A percentile compares a stretch with the other conserved stretches of the same genome.
Conservation (phyloP, 2,113 vertebrate species). For the Phalacrocorax brasilianus region DNA sequence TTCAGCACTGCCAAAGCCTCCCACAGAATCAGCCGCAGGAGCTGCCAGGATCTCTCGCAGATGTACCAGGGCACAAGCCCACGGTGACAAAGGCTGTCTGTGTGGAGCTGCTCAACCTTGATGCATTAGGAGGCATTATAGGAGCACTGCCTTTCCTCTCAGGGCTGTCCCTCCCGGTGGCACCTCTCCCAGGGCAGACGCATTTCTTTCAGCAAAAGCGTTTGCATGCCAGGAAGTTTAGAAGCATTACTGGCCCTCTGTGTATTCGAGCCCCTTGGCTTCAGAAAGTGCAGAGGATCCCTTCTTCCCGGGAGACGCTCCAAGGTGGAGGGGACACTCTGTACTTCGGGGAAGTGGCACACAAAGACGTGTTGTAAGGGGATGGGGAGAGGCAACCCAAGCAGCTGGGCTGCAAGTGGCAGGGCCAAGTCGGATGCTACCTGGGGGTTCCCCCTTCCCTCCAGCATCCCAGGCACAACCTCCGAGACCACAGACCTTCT, state of each 20-base stretch:
- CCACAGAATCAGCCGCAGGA: neutral
- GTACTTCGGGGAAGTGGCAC: neutral
- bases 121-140: slow-evolving; percentile 23
- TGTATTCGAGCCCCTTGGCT: slow-evolving; percentile 10
- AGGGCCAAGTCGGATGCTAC: neutral
- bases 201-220: neutral
- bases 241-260: neutral
- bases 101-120: neutral
- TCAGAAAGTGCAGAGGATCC: neutral
- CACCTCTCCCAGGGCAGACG: slow-evolving; percentile 26
- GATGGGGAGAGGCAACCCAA: neutral
- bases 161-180: neutral
- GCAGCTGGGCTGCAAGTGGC: neutral
- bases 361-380: slow-evolving; percentile 23
- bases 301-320: slow-evolving; percentile 32
- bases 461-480: neutral
- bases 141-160: slow-evolving; percentile 10
- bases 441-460: neutral
- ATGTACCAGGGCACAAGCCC: neutral
- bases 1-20: slow-evolving; percentile 26
- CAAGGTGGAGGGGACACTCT: neutral
- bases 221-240: neutral
- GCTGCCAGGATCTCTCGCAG: slow-evolving; percentile 47
- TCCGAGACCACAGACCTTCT: neutral
- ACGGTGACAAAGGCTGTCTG: slow-evolving; percentile 32